Evolutionary conservation across 1,140 invertebrate genomes (phyloP).

Genomic region (Leptonema lineaticorne): DNA sequence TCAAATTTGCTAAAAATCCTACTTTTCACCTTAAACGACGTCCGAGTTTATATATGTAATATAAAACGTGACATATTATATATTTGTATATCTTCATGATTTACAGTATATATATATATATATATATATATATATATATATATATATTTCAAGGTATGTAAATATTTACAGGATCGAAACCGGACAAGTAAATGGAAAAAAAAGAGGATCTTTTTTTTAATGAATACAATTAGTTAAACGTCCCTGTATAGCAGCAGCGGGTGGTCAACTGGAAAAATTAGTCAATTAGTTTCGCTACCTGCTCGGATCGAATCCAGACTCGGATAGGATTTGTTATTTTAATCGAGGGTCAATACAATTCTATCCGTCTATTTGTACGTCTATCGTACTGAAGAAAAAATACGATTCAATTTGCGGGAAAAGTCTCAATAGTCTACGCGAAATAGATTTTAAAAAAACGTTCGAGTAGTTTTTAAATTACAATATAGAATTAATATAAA

Average conservation of each 20-base stretch:
- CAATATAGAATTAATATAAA: no score
- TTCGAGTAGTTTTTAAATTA: no score
- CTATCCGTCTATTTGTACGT: background rate
- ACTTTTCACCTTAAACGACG: no score
- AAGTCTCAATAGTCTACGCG: no score
- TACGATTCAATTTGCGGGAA: background rate
- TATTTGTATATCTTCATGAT: no score
- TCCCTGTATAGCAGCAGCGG: background rate
- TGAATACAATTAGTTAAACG: conserved; percentile 24
- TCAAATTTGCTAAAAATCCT: no score
- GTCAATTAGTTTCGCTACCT: conserved; percentile 21
- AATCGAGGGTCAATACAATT: conserved; percentile 3
- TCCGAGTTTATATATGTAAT: no score
- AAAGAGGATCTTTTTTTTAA: background rate
- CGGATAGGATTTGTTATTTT: conserved; percentile 18
- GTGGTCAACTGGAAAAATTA: conserved; percentile 21
- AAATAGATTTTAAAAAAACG: no score
- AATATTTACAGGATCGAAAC: no score
- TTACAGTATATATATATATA: background rate
- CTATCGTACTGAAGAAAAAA: background rate
- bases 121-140: background rate
- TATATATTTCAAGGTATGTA: no score
- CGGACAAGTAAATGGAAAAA: background rate
- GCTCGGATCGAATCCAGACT: background rate
- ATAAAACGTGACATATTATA: no score